Conservation (phyloP, 2,888 invertebrate genomes). For the Drosophila macrospina region DNA sequence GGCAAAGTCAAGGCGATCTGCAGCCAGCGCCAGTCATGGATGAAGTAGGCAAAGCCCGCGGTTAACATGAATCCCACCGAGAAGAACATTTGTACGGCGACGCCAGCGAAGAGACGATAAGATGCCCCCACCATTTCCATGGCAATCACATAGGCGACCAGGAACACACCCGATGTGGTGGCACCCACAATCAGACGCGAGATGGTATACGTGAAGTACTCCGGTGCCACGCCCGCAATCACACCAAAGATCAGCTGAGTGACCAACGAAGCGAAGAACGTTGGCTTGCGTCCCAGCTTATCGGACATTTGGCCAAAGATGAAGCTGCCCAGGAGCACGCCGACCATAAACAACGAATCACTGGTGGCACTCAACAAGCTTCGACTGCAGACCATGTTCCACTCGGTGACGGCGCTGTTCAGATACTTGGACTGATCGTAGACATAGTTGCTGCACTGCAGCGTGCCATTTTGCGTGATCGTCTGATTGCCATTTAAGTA, state of each 20-base stretch:
- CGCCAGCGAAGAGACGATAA: slow-evolving; percentile 89
- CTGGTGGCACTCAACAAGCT: slow-evolving; percentile 88
- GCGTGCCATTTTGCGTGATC: slow-evolving; percentile 64
- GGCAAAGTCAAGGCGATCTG: slow-evolving; percentile 90
- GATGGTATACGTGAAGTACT: slow-evolving; percentile 89
- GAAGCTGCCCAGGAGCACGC: slow-evolving; percentile 90
- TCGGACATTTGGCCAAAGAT: slow-evolving; percentile 91
- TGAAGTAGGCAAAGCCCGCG: slow-evolving; percentile 89
- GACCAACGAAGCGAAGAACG: slow-evolving; percentile 90
- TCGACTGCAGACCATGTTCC: slow-evolving; percentile 89
- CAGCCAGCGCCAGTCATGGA: slow-evolving; percentile 89
- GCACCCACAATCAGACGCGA: slow-evolving; percentile 90
- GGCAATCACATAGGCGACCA: slow-evolving; percentile 92
- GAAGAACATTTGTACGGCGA: slow-evolving; percentile 91
- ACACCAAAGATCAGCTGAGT: slow-evolving; percentile 89
- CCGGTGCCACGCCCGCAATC: slow-evolving; percentile 89
- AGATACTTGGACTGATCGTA: slow-evolving; percentile 88
- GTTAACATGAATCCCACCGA: slow-evolving; percentile 90
- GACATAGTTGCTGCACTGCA: slow-evolving; percentile 87
- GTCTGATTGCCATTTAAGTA: slow-evolving; percentile 75
- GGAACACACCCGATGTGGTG: slow-evolving; percentile 91
- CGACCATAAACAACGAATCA: slow-evolving; percentile 89
- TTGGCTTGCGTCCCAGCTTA: slow-evolving; percentile 89
- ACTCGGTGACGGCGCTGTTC: slow-evolving; percentile 89
- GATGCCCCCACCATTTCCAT: slow-evolving; percentile 90